Evolutionary conservation across 2,797 vertebrate species (phyloP).

Genomic region (Hozukius guyotensis): DNA sequence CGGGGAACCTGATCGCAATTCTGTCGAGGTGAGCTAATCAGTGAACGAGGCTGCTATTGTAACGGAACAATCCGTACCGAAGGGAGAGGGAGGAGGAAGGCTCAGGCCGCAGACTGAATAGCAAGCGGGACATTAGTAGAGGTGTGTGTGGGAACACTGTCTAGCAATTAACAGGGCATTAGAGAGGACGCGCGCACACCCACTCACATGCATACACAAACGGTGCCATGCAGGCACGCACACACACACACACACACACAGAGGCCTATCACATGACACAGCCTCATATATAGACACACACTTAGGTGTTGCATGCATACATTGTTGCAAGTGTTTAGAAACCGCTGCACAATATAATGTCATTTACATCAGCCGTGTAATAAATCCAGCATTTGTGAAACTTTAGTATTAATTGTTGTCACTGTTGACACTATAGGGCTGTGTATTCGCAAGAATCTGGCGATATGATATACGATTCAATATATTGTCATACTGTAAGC

Average conservation of each 20-base stretch:
- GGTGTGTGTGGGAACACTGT: constrained; percentile 95
- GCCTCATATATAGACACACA: neutral
- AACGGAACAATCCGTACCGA: constrained; percentile 61
- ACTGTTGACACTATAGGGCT: too few relatives aligned
- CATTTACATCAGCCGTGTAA: neutral
- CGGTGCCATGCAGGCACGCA: constrained; percentile 18
- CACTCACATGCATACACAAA: constrained; percentile 24
- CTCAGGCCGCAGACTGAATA: constrained; percentile 92
- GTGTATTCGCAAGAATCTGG: too few relatives aligned
- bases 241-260: constrained; percentile 9
- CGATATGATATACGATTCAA: too few relatives aligned
- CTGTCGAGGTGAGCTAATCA: constrained; percentile 86
- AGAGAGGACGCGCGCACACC: constrained; percentile 70
- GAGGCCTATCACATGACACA: neutral
- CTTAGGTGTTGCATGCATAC: neutral
- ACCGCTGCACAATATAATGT: neutral
- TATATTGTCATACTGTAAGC: too few relatives aligned
- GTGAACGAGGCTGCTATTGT: constrained; percentile 88
- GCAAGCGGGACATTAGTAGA: constrained; percentile 97
- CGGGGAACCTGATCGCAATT: constrained; percentile 83
- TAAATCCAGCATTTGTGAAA: neutral
- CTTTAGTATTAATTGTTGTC: too few relatives aligned
- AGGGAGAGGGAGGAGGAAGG: constrained; percentile 64
- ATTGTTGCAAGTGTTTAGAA: neutral
- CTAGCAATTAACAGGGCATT: constrained; percentile 92